Percentiles rank a stretch among this genome's conserved stretches.
Conservation (phyloP, 2,888 invertebrate species). For the Dysmachus trigonus region DNA sequence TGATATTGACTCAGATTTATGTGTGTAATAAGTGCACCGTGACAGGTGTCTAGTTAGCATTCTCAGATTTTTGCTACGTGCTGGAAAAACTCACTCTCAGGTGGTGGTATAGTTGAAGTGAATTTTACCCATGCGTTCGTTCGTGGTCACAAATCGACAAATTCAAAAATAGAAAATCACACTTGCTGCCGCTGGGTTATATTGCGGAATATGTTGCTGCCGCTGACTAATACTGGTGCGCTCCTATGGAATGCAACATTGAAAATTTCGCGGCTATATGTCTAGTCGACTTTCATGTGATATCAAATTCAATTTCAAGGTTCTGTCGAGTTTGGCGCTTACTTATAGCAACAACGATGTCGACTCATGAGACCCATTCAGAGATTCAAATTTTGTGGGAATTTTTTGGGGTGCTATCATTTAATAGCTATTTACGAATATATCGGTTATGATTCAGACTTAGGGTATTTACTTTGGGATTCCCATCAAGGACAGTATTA, state of each 20-base stretch:
- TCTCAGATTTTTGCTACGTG: background rate
- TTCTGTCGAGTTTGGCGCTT: background rate
- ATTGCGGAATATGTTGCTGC: background rate
- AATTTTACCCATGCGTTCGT: background rate
- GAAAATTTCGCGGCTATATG: conserved; percentile 16
- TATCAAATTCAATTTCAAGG: conserved; percentile 30
- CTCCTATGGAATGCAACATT: conserved; percentile 21
- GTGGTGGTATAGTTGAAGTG: background rate
- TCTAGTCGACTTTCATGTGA: conserved; percentile 11
- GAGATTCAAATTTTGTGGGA: background rate
- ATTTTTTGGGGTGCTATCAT: background rate
- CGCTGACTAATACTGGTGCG: background rate
- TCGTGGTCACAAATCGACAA: background rate
- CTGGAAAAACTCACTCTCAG: background rate
- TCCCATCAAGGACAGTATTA: background rate
- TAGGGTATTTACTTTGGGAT: background rate
- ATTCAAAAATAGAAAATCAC: background rate
- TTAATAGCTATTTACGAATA: background rate
- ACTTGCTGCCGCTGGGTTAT: background rate
- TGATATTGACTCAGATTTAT: conserved; percentile 29
- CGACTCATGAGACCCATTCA: background rate
- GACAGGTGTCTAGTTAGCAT: conserved; percentile 27
- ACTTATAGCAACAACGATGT: background rate
- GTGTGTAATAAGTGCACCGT: conserved; percentile 10
- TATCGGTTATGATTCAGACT: background rate